A percentile compares a stretch with the other conserved stretches of the same genome.
Evolutionary conservation across 1,140 invertebrate species (phyloP).

Genomic region (Parasteatoda tepidariorum): DNA sequence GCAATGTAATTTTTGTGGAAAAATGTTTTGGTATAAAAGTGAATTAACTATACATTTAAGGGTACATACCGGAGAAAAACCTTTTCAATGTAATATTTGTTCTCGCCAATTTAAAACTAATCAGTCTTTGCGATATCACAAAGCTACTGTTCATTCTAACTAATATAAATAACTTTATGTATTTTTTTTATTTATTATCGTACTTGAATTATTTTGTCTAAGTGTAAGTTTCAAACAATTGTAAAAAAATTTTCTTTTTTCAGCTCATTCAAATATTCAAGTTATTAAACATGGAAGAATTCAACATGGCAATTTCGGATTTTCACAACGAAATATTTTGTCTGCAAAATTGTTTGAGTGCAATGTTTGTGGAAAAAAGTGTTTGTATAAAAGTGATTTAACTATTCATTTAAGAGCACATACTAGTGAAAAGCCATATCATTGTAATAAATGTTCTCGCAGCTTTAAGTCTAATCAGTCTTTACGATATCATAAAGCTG

Average conservation of each 20-base stretch:
- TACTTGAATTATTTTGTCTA: too few species aligned
- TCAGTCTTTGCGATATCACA: neutral
- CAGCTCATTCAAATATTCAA: too few species aligned
- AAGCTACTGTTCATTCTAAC: neutral
- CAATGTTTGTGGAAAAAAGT: neutral
- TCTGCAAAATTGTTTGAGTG: neutral
- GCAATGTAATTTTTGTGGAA: conserved; percentile 11
- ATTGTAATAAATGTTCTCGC: neutral
- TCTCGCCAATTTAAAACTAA: neutral
- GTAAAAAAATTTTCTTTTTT: too few species aligned
- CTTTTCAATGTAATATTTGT: neutral
- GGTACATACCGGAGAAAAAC: conserved; percentile 15
- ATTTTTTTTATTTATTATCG: neutral
- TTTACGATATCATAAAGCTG: neutral
- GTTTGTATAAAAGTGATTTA: neutral
- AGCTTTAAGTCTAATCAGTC: neutral
- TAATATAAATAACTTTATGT: neutral
- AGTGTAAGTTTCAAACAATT: too few species aligned
- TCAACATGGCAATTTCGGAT: neutral
- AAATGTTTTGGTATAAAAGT: neutral
- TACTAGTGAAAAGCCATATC: conserved; percentile 25
- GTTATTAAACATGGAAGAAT: neutral
- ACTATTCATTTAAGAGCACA: neutral
- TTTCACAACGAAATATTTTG: neutral
- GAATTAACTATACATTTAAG: neutral